phyloP scores from a whole-genome alignment of 2,797 vertebrate species.

The Gallirallus australis region DNA sequence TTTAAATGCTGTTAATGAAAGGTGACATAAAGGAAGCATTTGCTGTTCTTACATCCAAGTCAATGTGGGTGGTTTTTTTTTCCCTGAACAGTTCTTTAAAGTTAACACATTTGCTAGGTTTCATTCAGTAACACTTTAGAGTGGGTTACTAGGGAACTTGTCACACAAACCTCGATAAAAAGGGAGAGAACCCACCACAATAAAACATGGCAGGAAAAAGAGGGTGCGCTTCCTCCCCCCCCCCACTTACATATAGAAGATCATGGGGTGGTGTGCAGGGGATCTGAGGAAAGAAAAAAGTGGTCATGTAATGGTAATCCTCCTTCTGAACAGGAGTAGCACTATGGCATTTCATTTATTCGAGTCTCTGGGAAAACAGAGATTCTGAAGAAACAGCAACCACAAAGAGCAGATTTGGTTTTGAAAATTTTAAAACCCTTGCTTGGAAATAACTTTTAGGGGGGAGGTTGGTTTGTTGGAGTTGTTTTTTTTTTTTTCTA shows the following conservation, averaged over 20 bases:
- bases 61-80: not conserved
- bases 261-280: not conserved
- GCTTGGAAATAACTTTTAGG: conserved; percentile 8
- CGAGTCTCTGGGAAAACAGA: not conserved
- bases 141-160: not conserved
- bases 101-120: not conserved
- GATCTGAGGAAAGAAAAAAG: not conserved
- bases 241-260: not conserved
- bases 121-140: not conserved
- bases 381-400: conserved; percentile 52
- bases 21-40: not conserved
- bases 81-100: not conserved
- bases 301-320: not conserved
- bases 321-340: conserved; percentile 15
- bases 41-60: not conserved
- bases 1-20: not conserved
- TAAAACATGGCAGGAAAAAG: not conserved
- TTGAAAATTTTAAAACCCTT: conserved; percentile 61
- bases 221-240: not conserved
- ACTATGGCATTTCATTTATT: conserved; percentile 1
- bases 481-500: not conserved
- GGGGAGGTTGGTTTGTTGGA: too few species aligned
- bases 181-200: not conserved
- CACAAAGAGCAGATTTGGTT: conserved; percentile 2
- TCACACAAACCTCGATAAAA: not conserved